Percentiles rank a stretch among this genome's conserved stretches.
phyloP scores from a whole-genome alignment of 2,888 invertebrate species.

The Ptychoptera contaminata region DNA sequence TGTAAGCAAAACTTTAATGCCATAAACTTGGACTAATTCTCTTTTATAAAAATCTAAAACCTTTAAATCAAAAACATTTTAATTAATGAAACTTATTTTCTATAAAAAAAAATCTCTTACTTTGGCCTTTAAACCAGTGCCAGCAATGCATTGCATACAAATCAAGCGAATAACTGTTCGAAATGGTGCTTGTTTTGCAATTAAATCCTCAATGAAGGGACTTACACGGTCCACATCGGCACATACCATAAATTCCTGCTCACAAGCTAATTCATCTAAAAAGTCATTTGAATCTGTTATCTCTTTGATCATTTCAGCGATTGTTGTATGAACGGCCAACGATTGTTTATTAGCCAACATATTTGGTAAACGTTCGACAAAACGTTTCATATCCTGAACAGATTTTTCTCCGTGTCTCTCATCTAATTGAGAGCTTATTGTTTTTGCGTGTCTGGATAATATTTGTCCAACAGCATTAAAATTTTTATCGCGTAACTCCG shows the following conservation, averaged over 20 bases:
- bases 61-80: conserved; percentile 10
- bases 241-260: conserved; percentile 86
- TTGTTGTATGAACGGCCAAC: conserved; percentile 74
- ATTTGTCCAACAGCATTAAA: conserved; percentile 80
- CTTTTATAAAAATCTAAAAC: conserved; percentile 48
- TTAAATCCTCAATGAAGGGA: conserved; percentile 81
- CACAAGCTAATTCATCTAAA: conserved; percentile 61
- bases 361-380: conserved; percentile 77
- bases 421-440: conserved; percentile 71
- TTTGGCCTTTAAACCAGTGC: conserved; percentile 84
- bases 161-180: conserved; percentile 75
- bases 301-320: conserved; percentile 88
- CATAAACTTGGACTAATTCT: conserved; percentile 71
- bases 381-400: conserved; percentile 88
- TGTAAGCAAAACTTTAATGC: conserved; percentile 65
- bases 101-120: conserved; percentile 26
- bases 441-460: conserved; percentile 71
- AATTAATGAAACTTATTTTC: not conserved
- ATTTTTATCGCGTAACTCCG: conserved; percentile 81
- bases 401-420: conserved; percentile 74
- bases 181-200: conserved; percentile 68
- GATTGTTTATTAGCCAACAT: conserved; percentile 76
- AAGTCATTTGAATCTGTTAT: conserved; percentile 57
- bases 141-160: conserved; percentile 83
- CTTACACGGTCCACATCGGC: conserved; percentile 81